Base-by-base conservation (phyloP, 2,888 invertebrate species). In the Machimus atricapillus region DNA sequence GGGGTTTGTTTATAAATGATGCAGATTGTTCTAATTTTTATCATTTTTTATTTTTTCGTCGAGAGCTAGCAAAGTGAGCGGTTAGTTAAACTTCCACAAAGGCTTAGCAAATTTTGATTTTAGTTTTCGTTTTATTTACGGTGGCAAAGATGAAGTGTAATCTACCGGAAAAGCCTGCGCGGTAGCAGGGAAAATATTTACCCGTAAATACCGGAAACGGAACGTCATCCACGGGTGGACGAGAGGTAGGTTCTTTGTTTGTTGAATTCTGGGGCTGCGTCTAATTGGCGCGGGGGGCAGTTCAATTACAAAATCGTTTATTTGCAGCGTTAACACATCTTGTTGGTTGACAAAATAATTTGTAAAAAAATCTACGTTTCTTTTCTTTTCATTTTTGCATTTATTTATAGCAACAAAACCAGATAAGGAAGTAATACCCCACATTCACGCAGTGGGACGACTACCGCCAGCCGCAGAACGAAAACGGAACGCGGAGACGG, bases 381-480 rank as follows among this genome's bases (percentile, higher is more conserved):
- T 12, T 40, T 40, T 9, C 2, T 40, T 40, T 40, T 40, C 2
- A 1, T 74, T 74, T 74, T 74, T 78, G 43, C 46, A 81, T 81
- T 81, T 81, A 81, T 81, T 81, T 81, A 56, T 81, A 81, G 81
- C 31, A 56, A 52, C 81, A 56, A 46, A 56, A 34, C 52, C 81
- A 81, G 81, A 81, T 81, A 81, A 81, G 81, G 56, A 81, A 81
- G 81, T 56, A 81, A 81, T 81, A 81, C 8, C 81, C 27, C 34
- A 81, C 52, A 81, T 81, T 31, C 81, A 79, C 46, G 52, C 46
- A 79, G 27, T n/a, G 76, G 16, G 76, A 16, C 14, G 73, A 76
- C 31, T 31, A 31, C 16, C 27, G 0, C 27, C 66, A 66, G 56
- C 56, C 19, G 7, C 56, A 8, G 19, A 56, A n/a, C 19, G 19